Percentiles rank a stretch among this genome's conserved stretches.
phyloP scores from a whole-genome alignment of 30 jellyfish, hydroid and myxozoan genomes.

The Cassiopea xamachana region DNA sequence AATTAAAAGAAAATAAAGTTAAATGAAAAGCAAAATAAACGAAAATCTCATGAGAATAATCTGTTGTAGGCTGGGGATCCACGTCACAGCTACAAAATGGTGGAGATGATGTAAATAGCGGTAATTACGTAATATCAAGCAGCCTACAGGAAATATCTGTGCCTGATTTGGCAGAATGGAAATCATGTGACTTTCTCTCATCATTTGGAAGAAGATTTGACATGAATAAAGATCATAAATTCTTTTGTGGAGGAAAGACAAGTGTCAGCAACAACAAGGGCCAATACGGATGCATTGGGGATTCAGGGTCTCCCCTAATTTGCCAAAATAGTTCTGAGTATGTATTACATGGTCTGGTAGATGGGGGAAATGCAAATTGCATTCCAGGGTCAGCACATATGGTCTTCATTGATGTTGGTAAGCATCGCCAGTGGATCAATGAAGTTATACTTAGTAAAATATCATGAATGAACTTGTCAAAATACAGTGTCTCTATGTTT shows the following conservation, averaged over 20 bases:
- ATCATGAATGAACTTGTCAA: not conserved
- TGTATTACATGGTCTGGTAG: slow-evolving; percentile 1
- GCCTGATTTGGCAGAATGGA: slow-evolving; percentile 20
- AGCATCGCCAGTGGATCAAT: slow-evolving; percentile 20
- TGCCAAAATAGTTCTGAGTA: not conserved
- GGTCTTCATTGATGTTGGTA: slow-evolving; percentile 29
- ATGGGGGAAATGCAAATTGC: slow-evolving; percentile 45
- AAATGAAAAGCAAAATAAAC: too few relatives aligned
- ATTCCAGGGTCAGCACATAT: slow-evolving; percentile 29
- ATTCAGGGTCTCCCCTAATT: slow-evolving; percentile 55
- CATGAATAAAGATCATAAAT: not conserved
- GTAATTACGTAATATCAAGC: slow-evolving; percentile 18
- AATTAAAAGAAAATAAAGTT: too few relatives aligned
- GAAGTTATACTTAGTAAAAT: not conserved
- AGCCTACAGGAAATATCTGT: slow-evolving; percentile 26
- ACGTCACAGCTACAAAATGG: not conserved
- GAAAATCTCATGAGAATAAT: not conserved
- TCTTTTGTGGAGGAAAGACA: slow-evolving; percentile 45
- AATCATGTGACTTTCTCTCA: slow-evolving; percentile 1
- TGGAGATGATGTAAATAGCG: not conserved
- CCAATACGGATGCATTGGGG: slow-evolving; percentile 65
- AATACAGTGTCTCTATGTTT: too few relatives aligned
- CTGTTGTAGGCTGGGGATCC: slow-evolving; percentile 57
- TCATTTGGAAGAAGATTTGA: not conserved
- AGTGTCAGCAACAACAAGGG: not conserved